phyloP scores from a whole-genome alignment of 2,113 vertebrate genomes.

The Mixornis gularis region DNA sequence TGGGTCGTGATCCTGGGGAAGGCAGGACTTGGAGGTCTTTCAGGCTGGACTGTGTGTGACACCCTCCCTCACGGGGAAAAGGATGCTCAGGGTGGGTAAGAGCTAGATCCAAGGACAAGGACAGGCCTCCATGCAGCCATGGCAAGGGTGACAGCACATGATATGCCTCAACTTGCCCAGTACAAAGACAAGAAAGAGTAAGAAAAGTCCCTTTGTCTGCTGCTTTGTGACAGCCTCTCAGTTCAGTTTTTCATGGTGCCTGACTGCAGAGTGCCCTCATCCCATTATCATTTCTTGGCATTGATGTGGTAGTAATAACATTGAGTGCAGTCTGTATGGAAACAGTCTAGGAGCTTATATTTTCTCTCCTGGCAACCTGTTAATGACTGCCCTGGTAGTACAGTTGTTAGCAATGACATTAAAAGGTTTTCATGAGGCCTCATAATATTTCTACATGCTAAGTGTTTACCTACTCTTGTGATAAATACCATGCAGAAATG shows the following conservation, averaged over 20 bases:
- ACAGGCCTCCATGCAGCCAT: neutral
- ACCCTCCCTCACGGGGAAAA: fast-evolving
- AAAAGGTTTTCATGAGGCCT: conserved; percentile 10
- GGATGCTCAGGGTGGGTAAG: neutral
- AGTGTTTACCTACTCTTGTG: neutral
- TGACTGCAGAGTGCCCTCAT: neutral
- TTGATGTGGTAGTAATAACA: neutral
- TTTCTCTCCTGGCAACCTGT: conserved; percentile 32
- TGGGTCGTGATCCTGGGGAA: neutral
- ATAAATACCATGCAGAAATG: neutral
- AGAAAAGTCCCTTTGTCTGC: neutral
- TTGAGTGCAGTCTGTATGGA: conserved; percentile 2
- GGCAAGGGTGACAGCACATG: no score
- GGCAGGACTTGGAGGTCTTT: neutral
- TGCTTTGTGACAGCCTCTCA: neutral
- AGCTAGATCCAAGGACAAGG: fast-evolving
- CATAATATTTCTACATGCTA: neutral
- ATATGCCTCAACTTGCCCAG: neutral
- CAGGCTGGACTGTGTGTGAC: neutral
- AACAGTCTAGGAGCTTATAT: neutral
- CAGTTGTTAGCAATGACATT: neutral
- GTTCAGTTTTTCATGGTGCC: neutral
- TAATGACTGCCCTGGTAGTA: conserved; percentile 9
- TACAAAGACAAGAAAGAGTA: neutral
- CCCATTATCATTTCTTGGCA: neutral